Base-by-base conservation (phyloP, 35 echinoderm and acorn worm genomes). In the Anneissia japonica region DNA sequence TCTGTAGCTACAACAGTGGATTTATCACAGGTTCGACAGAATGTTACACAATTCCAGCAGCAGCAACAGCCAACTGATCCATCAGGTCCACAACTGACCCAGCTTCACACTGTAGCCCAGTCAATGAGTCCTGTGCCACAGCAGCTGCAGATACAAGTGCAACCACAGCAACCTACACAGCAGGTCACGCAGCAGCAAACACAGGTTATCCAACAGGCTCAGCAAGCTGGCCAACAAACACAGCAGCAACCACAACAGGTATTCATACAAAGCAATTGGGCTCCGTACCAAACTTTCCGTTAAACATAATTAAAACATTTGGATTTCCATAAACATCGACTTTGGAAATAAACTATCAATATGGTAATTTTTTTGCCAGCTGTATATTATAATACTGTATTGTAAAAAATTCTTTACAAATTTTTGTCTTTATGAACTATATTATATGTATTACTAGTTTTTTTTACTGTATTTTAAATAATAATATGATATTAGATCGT, bases 11-110 rank as follows among this genome's bases (percentile, higher is more conserved):
- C 82, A 23, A 84, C 82, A 73, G 51, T 72, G 3, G 73, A 56
- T 35, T 46, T 78, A 31, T 45, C 86, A 74, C 84, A 17, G 74
- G 73, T 14, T 39, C 77, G 72, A 74, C 74, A 81, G 26, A 85
- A 92, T 72, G 79, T 72, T 0, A 85, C 90, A 14, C 85, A 87
- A 3, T 82, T 86, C 30, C 77, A 87, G 40, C 86, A 86, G 46
- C 89, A 91, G 84, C 89, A 16, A 30, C 83, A 6, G 83, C 76
- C 31, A 84, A 91, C 32, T 75, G 75, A 10, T 72, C 76, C 34
- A 91, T 80, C 30, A 75, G 45, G 30, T 84, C 92, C 86, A 90
- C 94, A 96, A n/a, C 77, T 92, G 17, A 83, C 82, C 23, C 93
- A 96, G 77, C 82, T 91, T 21, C 46, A 77, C 3, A 83, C 90